Evolutionary conservation across 2,113 vertebrate species (phyloP), one percentile per base, ranked within the genome.

Genomic region (Calyptomena viridis): DNA sequence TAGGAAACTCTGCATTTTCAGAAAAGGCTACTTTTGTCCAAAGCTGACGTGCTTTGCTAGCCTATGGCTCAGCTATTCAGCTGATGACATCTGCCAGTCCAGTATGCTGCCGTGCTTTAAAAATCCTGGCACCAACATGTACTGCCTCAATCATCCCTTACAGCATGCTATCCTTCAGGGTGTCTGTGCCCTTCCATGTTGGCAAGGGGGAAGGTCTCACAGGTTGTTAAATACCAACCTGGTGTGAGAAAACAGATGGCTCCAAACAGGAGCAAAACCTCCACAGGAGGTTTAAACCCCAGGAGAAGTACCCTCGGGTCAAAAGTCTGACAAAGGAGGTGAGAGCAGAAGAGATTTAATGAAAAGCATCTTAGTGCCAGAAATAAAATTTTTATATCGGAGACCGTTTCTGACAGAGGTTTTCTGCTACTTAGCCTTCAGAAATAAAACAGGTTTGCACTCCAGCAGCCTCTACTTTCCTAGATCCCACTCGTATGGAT

Each of bases 11-110:
- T 72, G 46, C 23, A 0, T 94, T 93, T 89, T 84, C 50, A 91
- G 62, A 94, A 91, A 89, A 84, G 30, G 66, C 91, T 82, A 27
- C 89, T 92, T 95, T 69, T 82, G 62, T 93, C 53, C 64, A 82
- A 91, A 87, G 81, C 87, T 59, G 46, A 60, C 14, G 83, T 71
- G 80, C 64, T 75, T 89, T 93, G 91, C 84, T 89, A 94, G 89
- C 39, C 93, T 76, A 9, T 89, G 77, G 86, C 74, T 89, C 77
- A 53, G 77, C 86, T 87, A 64, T 94, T 94, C 80, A 91, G 47
- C 73, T 75, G 77, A 12, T 95, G 73, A 76, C 73, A 89, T 83
- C 84, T 95, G 84, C 78, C 74, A 87, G 77, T 92, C 86, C 56
- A 59, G 52, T 22, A 31, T 6, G 4, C 64, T 86, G 76, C 85